These are phyloP conservation scores for Rhopilema esculentum DNA, from an alignment of 30 jellyfish, hydroid and myxozoan species.

Conservation along the genomic window DNA sequence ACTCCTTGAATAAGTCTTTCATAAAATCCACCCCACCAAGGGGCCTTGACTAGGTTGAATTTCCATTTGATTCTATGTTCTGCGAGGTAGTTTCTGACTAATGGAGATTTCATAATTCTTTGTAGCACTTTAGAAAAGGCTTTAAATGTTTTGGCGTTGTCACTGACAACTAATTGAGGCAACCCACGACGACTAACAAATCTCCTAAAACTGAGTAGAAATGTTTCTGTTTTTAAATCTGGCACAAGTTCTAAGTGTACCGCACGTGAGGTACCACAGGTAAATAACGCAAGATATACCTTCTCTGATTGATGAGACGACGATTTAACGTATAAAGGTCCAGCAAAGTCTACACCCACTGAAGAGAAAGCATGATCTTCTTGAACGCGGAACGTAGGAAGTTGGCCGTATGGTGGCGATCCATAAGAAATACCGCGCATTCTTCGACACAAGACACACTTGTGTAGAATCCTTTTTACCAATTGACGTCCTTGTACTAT, in stretches of 20 bases:
- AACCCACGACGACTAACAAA: slow-evolving; percentile 25
- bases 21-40: slow-evolving; percentile 55
- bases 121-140: no score
- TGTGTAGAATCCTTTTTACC: slow-evolving; percentile 1
- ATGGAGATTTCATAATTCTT: no score
- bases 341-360: slow-evolving; percentile 47
- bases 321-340: slow-evolving; percentile 33
- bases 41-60: slow-evolving; percentile 33
- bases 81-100: no score
- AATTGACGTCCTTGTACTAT: slow-evolving; percentile 52
- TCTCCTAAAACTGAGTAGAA: slow-evolving; percentile 29
- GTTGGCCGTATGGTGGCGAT: neutral
- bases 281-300: slow-evolving; percentile 33
- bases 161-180: slow-evolving; percentile 21
- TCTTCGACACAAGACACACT: slow-evolving; percentile 27
- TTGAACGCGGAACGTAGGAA: slow-evolving; percentile 43
- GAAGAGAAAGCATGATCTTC: slow-evolving; percentile 24
- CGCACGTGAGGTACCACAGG: no score
- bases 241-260: no score
- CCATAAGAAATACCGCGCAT: slow-evolving; percentile 25
- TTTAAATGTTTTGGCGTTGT: no score
- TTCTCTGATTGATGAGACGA: neutral
- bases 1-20: slow-evolving; percentile 9
- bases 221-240: slow-evolving; percentile 11
- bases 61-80: no score